Conservation (phyloP, 1,140 invertebrate genomes). For the Metaphire vulgaris region DNA sequence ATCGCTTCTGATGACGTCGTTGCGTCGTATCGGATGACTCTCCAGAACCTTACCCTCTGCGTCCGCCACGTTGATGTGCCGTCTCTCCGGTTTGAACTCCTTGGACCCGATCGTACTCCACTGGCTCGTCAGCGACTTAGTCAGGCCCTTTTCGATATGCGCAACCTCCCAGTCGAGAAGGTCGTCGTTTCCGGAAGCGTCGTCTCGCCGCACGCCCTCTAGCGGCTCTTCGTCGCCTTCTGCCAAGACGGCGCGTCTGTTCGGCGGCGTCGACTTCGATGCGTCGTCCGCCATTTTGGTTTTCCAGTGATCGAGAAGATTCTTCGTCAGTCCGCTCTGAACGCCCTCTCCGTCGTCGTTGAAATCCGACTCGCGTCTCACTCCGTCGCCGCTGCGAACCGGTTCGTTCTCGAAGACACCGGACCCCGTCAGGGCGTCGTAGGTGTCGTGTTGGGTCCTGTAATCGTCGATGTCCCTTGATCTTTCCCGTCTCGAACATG, state of each 20-base stretch:
- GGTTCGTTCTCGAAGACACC: constrained; percentile 30
- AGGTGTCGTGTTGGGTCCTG: no score
- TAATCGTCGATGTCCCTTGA: constrained; percentile 7
- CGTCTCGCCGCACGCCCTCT: background rate
- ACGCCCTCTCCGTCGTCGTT: constrained; percentile 4
- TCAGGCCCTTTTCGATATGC: background rate
- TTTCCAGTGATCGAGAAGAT: constrained; percentile 8
- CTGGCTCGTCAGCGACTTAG: constrained; percentile 8
- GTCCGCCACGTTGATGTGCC: background rate
- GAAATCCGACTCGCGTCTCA: constrained; percentile 11
- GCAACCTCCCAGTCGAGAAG: no score
- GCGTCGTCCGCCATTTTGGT: background rate
- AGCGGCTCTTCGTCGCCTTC: constrained; percentile 4
- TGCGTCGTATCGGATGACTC: constrained; percentile 17
- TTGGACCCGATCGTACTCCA: constrained; percentile 10
- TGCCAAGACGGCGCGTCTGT: background rate
- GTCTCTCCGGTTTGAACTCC: no score
- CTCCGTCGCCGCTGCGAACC: constrained; percentile 9
- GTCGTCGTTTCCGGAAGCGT: background rate
- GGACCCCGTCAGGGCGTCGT: no score
- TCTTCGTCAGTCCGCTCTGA: constrained; percentile 6
- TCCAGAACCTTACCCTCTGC: constrained; percentile 14
- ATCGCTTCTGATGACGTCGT: constrained; percentile 16
- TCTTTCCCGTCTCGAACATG: constrained; percentile 22
- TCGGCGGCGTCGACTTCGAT: background rate